Evolutionary conservation across 2,888 invertebrate genomes (phyloP).

Genomic region (Drosophila greeni): DNA sequence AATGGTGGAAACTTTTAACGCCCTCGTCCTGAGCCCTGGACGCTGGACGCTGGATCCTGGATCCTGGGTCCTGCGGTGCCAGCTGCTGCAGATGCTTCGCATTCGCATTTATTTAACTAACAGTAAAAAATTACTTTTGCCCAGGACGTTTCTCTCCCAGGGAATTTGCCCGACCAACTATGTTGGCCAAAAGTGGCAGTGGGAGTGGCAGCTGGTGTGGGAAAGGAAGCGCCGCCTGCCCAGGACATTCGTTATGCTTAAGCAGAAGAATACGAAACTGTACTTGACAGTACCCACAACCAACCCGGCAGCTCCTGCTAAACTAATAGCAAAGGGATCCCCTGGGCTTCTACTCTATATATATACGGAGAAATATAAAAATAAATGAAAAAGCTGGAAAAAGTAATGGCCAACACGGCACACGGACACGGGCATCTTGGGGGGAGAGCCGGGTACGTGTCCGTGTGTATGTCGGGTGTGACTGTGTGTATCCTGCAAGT

Average conservation of each 20-base stretch:
- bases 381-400: constrained; percentile 61
- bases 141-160: constrained; percentile 51
- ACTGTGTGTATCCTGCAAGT: constrained; percentile 38
- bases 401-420: constrained; percentile 67
- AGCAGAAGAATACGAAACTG: constrained; percentile 75
- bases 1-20: no score
- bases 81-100: constrained; percentile 49
- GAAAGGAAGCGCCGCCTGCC: constrained; percentile 14
- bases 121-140: constrained; percentile 71
- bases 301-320: constrained; percentile 33
- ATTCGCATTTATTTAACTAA: constrained; percentile 73
- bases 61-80: constrained; percentile 33
- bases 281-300: constrained; percentile 65
- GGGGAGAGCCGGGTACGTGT: constrained; percentile 52
- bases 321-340: constrained; percentile 67
- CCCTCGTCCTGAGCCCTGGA: no score
- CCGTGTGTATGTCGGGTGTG: constrained; percentile 24
- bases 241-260: constrained; percentile 76
- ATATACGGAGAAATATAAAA: constrained; percentile 43
- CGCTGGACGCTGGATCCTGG: not conserved
- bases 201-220: not conserved
- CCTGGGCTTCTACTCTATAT: constrained; percentile 43
- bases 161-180: constrained; percentile 52
- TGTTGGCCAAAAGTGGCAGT: constrained; percentile 30
- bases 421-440: constrained; percentile 56